Base-by-base conservation (phyloP, 2,113 vertebrate genomes). In the Misgurnus anguillicaudatus region DNA sequence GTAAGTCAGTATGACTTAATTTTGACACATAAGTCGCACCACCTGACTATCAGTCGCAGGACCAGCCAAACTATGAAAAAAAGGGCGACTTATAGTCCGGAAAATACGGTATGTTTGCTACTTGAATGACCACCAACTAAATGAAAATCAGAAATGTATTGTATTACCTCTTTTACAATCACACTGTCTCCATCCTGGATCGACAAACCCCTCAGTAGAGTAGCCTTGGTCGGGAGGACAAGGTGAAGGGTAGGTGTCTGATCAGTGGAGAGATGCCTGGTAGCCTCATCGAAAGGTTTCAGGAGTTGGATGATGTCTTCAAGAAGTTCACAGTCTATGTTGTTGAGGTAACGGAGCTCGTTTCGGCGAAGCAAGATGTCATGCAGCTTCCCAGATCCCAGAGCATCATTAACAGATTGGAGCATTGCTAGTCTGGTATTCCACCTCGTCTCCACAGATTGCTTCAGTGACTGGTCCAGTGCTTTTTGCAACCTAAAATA, bases 171-270 rank as follows among this genome's bases (percentile, higher is more conserved):
- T 53, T 71, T 71, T 5, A 71, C 68, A 71, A 55, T 71, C 13
- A 5, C 68, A 31, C 67, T 69, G 66, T 69, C 42, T 70, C 21
- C 47, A 45, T 65, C 63, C 62, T 67, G 41, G 53, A 67, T 21
- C 63, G 67, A 65, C 45, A 65, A 57, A 48, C 63, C 63, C 48
- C 63, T 77, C 36, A 67, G 75, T 31, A 57, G 75, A 36, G 62
- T 77, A 57, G 48, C 63, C n/a, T 77, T 67, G 63, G 75, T 53
- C 57, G 63, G 75, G 42, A 77, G 63, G 62, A 77, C 75, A 11
- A 77, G 75, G 31, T 67, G 75, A 53, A 77, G 63, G 39, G 16
- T 67, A 55, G 75, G 75, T 64, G 63, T 65, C 75, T 66, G 42
- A 51, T 67, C 75, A 55, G 63, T 41, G 61, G 75, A 67, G 62